Percentiles rank a stretch among this genome's conserved stretches.
These are phyloP conservation scores for Globicephala melas DNA, from an alignment of 2,113 vertebrate species.

Conservation along the genomic window DNA sequence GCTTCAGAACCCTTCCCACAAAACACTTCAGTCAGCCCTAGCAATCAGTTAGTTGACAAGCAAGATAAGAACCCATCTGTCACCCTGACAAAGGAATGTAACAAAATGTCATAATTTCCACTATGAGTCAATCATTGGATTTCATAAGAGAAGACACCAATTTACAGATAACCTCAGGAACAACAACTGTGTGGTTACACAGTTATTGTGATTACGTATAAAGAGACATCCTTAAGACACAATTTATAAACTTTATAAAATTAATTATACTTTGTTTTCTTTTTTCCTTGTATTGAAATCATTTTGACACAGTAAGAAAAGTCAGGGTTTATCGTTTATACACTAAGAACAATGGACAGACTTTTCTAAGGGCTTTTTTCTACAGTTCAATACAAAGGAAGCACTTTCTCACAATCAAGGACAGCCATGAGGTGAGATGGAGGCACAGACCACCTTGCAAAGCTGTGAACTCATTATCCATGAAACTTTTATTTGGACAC, in stretches of 20 bases:
- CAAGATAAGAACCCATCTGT: not conserved
- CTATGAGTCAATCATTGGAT: not conserved
- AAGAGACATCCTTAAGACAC: not conserved
- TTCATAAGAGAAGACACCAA: not conserved
- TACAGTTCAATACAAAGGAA: not conserved
- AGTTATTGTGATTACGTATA: not conserved
- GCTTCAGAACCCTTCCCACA: not conserved
- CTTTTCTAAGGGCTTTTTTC: not conserved
- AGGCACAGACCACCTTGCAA: not conserved
- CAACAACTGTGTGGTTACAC: not conserved
- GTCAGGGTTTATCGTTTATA: not conserved
- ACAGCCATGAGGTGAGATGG: not conserved
- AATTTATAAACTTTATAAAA: slow-evolving; percentile 21
- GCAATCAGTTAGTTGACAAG: not conserved
- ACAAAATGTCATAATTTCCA: not conserved
- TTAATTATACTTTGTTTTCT: not conserved
- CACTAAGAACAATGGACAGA: not conserved
- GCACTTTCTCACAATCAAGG: not conserved
- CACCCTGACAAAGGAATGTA: not conserved
- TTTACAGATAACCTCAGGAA: not conserved
- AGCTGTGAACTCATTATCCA: not conserved
- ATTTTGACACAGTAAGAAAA: not conserved
- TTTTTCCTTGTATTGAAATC: slow-evolving; percentile 26
- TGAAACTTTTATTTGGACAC: not conserved
- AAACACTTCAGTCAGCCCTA: not conserved